phyloP scores from a whole-genome alignment of 2,797 vertebrate genomes.

The Cuculus canorus region DNA sequence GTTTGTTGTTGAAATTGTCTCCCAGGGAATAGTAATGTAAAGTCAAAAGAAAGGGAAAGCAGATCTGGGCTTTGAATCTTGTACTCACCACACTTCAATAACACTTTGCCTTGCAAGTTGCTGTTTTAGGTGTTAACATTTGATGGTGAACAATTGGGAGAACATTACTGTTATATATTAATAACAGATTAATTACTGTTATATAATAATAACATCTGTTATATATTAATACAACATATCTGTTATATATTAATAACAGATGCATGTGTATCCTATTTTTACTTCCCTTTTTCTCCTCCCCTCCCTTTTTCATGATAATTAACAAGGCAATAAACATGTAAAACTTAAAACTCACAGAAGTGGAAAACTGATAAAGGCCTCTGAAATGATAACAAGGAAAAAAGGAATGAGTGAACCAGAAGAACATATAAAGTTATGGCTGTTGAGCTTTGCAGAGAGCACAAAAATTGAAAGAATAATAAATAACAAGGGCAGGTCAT shows the following conservation, averaged over 20 bases:
- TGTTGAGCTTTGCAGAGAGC: not conserved
- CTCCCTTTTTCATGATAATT: constrained; percentile 17
- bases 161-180: constrained; percentile 24
- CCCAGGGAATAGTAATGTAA: not conserved
- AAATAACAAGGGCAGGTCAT: constrained; percentile 6
- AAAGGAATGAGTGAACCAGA: constrained; percentile 22
- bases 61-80: constrained; percentile 25
- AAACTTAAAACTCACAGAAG: constrained; percentile 60
- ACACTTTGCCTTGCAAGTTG: not conserved
- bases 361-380: constrained; percentile 58
- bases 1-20: constrained; percentile 5
- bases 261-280: not conserved
- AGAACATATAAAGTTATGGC: constrained; percentile 46
- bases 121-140: not conserved
- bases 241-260: constrained; percentile 39
- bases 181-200: no score
- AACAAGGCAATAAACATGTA: constrained; percentile 52
- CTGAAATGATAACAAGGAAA: not conserved
- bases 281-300: not conserved
- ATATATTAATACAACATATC: constrained; percentile 31
- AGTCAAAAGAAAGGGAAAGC: constrained; percentile 33
- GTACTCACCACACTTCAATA: constrained; percentile 1
- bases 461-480: constrained; percentile 10
- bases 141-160: constrained; percentile 40
- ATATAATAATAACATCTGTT: no score